phyloP scores from a whole-genome alignment of 2,888 invertebrate species.

The Gerris lacustris region DNA sequence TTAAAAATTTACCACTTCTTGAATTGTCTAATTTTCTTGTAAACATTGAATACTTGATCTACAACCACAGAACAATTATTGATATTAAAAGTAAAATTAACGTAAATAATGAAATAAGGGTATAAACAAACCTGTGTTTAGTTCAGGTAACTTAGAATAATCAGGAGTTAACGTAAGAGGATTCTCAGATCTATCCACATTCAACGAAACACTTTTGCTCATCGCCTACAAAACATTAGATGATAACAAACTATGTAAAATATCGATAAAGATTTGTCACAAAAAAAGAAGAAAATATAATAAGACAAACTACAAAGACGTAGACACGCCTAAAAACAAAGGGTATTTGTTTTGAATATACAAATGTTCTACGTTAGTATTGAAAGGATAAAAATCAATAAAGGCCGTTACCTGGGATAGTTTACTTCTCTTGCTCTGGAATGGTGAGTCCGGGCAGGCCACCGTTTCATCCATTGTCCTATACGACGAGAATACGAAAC shows the following conservation, averaged over 20 bases:
- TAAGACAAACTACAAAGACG: background rate
- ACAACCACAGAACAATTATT: too few species aligned
- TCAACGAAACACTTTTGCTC: background rate
- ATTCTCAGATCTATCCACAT: background rate
- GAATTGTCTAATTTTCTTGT: too few species aligned
- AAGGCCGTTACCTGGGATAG: background rate
- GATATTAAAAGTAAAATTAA: too few species aligned
- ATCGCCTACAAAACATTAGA: background rate
- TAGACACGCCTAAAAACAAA: background rate
- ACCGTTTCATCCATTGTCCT: background rate
- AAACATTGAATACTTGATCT: too few species aligned
- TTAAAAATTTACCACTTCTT: too few species aligned
- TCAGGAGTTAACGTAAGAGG: background rate
- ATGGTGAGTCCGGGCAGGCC: background rate
- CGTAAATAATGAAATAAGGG: background rate
- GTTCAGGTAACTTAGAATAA: constrained; percentile 3
- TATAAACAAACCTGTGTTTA: background rate
- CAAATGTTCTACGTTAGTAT: too few species aligned
- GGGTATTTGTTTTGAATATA: too few species aligned
- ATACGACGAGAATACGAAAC: background rate
- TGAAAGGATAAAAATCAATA: background rate
- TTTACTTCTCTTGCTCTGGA: background rate
- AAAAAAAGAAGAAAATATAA: background rate
- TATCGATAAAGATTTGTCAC: background rate
- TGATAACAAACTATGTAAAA: background rate